Conservation (phyloP, 2,113 vertebrate genomes). For the Hydrochoerus hydrochaeris region DNA sequence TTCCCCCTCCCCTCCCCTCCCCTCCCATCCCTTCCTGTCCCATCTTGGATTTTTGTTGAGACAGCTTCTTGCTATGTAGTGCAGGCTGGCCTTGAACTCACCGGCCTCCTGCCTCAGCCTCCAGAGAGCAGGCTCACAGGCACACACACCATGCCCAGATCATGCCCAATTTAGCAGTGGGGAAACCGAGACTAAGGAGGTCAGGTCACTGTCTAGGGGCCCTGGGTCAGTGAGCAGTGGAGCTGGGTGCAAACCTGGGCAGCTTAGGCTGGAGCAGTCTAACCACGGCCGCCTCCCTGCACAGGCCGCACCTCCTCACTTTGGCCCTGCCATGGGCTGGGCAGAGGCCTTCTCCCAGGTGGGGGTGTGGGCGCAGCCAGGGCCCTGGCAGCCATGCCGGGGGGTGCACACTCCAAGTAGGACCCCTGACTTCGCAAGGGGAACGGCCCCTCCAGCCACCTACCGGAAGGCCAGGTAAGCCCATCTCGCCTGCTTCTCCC, state of each 20-base stretch:
- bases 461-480: constrained; percentile 91
- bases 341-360: background rate
- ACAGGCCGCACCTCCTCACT: accelerated
- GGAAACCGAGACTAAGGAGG: background rate
- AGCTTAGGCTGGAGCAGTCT: background rate
- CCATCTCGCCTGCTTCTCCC: constrained; percentile 92
- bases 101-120: background rate
- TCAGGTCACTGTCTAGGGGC: background rate
- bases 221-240: background rate
- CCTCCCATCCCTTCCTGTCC: no score
- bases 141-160: background rate
- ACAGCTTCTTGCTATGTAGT: background rate
- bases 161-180: background rate
- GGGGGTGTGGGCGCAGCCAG: background rate
- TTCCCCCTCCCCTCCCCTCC: background rate
- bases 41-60: background rate
- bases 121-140: background rate
- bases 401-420: background rate
- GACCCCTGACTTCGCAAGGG: no score
- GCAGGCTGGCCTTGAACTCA: background rate
- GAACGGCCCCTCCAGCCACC: constrained; percentile 49
- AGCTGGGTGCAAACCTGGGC: background rate
- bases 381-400: background rate
- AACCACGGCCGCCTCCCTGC: background rate
- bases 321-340: no score